Evolutionary conservation across 2,888 invertebrate species (phyloP).

Genomic region (Brachyptera risi): DNA sequence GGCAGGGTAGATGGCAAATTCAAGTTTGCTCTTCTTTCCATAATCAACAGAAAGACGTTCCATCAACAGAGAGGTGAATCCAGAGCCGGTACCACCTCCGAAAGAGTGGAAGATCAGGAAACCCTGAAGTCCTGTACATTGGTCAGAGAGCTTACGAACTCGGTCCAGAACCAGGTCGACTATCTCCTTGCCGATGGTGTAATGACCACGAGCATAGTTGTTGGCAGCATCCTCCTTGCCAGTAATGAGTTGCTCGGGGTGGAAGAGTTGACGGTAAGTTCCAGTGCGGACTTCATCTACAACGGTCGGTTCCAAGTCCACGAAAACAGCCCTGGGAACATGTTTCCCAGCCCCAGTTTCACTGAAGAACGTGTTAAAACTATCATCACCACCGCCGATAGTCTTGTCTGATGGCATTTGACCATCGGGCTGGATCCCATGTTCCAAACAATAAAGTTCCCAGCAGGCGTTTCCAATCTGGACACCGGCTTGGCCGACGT

Average conservation of each 20-base stretch:
- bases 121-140: constrained; percentile 69
- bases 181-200: constrained; percentile 94
- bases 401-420: constrained; percentile 54
- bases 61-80: constrained; percentile 58
- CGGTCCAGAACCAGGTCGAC: constrained; percentile 86
- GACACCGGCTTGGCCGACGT: constrained; percentile 47
- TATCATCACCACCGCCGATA: constrained; percentile 50
- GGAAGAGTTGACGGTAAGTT: constrained; percentile 69
- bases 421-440: constrained; percentile 49
- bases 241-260: constrained; percentile 26
- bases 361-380: constrained; percentile 50
- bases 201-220: constrained; percentile 70
- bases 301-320: constrained; percentile 57
- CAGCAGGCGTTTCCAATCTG: constrained; percentile 44
- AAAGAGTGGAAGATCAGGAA: constrained; percentile 93
- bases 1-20: constrained; percentile 58
- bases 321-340: constrained; percentile 55
- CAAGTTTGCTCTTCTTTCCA: constrained; percentile 57
- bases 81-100: constrained; percentile 54
- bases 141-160: constrained; percentile 81
- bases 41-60: constrained; percentile 57
- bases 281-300: constrained; percentile 78
- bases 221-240: constrained; percentile 29
- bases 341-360: constrained; percentile 59
- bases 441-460: constrained; percentile 43